These are phyloP conservation scores for Amblyopsis rosae DNA, from an alignment of 2,113 vertebrate species.

Conservation along the genomic window DNA sequence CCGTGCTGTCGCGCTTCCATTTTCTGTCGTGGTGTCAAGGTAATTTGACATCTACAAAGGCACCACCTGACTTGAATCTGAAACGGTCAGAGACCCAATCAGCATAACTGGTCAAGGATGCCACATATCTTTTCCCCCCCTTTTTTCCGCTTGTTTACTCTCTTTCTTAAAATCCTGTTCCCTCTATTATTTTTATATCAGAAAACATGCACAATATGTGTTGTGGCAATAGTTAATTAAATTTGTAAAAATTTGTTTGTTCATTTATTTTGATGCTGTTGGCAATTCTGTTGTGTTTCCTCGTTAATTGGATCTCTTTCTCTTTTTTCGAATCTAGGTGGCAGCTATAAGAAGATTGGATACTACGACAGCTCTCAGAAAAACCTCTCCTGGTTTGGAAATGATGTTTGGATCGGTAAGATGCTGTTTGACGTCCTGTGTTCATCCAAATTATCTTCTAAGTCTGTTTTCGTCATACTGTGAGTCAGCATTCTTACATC, in stretches of 20 bases:
- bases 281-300: background rate
- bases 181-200: constrained; percentile 20
- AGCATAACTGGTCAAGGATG: constrained; percentile 65
- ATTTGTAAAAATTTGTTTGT: background rate
- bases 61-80: constrained; percentile 65
- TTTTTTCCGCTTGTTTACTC: constrained; percentile 36
- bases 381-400: constrained; percentile 89
- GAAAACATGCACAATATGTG: background rate
- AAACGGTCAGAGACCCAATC: constrained; percentile 58
- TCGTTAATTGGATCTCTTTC: background rate
- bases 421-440: constrained; percentile 6
- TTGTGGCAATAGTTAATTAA: background rate
- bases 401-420: constrained; percentile 91
- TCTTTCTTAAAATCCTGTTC: constrained; percentile 36
- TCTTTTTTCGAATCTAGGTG: constrained; percentile 66
- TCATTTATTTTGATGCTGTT: background rate
- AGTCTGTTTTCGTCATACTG: constrained; percentile 6
- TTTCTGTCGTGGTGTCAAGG: constrained; percentile 57
- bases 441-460: constrained; percentile 5
- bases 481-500: constrained; percentile 22
- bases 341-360: constrained; percentile 91
- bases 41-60: constrained; percentile 68
- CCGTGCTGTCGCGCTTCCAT: constrained; percentile 41
- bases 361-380: constrained; percentile 94
- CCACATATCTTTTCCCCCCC: constrained; percentile 53